Percentiles rank a stretch among this genome's conserved stretches.
phyloP scores from a whole-genome alignment of 2,113 vertebrate genomes.

The Tenrec ecaudatus region DNA sequence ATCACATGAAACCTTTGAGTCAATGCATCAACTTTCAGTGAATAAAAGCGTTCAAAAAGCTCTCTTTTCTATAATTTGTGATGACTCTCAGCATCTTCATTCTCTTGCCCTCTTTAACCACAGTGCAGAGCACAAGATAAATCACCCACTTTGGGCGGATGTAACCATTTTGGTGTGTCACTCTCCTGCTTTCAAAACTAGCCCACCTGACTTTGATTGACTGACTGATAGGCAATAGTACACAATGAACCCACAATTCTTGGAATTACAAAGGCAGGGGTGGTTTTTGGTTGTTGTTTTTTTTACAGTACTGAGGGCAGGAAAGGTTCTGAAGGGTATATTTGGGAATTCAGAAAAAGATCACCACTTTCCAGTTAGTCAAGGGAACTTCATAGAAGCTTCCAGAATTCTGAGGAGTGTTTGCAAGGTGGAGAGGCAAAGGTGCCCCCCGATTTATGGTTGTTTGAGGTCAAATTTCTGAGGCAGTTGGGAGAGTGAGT shows the following conservation, averaged over 20 bases:
- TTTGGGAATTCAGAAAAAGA: background rate
- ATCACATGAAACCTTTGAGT: slow-evolving; percentile 46
- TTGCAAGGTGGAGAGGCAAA: background rate
- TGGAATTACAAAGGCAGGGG: slow-evolving; percentile 42
- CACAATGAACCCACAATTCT: slow-evolving; percentile 38
- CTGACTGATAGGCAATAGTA: slow-evolving; percentile 31
- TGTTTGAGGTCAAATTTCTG: background rate
- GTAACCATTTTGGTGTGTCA: slow-evolving; percentile 56
- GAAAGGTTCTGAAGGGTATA: background rate
- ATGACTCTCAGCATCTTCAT: slow-evolving; percentile 59
- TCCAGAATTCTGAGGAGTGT: background rate
- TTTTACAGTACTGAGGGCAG: slow-evolving; percentile 20
- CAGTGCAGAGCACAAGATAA: slow-evolving; percentile 41
- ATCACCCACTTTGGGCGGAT: slow-evolving; percentile 44
- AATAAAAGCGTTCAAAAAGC: slow-evolving; percentile 50
- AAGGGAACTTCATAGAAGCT: slow-evolving; percentile 23
- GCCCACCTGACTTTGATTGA: slow-evolving; percentile 57
- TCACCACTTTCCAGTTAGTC: slow-evolving; percentile 8
- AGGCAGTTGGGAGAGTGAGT: background rate
- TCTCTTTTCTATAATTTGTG: slow-evolving; percentile 61
- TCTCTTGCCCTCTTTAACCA: slow-evolving; percentile 44
- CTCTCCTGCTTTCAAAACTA: slow-evolving; percentile 34
- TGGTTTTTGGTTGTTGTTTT: too few species aligned
- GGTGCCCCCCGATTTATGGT: background rate
- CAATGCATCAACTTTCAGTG: slow-evolving; percentile 45